Conservation (phyloP, 1,140 invertebrate species). For the Aleiodes sp. region DNA sequence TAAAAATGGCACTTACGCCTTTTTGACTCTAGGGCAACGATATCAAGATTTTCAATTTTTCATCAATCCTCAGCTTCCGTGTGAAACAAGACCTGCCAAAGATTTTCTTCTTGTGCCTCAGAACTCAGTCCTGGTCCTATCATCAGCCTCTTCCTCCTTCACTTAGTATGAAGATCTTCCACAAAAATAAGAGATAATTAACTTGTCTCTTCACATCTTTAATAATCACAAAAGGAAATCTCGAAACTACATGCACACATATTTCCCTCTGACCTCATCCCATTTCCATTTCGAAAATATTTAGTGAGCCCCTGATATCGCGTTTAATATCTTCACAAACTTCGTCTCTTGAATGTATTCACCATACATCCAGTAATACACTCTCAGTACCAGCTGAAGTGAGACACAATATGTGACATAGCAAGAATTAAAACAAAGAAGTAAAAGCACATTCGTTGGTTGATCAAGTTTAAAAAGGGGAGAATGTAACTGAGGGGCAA, state of each 20-base stretch:
- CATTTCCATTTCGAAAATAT: constrained; percentile 1
- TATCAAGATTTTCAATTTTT: too few relatives aligned
- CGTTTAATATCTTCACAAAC: constrained; percentile 19
- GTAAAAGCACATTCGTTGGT: constrained; percentile 8
- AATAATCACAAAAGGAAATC: neutral
- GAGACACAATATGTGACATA: too few relatives aligned
- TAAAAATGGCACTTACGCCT: too few relatives aligned
- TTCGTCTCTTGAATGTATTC: neutral
- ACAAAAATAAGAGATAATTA: neutral
- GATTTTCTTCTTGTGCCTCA: too few relatives aligned
- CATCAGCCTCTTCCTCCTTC: neutral
- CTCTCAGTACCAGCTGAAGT: too few relatives aligned
- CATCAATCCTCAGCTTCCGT: too few relatives aligned
- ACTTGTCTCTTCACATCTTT: neutral
- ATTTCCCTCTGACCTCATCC: too few relatives aligned
- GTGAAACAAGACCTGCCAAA: too few relatives aligned
- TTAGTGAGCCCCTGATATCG: constrained; percentile 9
- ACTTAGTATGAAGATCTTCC: neutral
- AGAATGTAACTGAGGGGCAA: neutral
- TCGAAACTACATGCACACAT: too few relatives aligned
- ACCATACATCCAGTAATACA: neutral
- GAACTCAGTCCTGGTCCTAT: too few relatives aligned
- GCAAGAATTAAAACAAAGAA: neutral
- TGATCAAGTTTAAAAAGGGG: too few relatives aligned
- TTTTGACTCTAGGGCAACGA: too few relatives aligned